A percentile compares a stretch with the other conserved stretches of the same genome.
Conservation (phyloP, 2,888 invertebrate genomes). For the Rhingia rostrata region DNA sequence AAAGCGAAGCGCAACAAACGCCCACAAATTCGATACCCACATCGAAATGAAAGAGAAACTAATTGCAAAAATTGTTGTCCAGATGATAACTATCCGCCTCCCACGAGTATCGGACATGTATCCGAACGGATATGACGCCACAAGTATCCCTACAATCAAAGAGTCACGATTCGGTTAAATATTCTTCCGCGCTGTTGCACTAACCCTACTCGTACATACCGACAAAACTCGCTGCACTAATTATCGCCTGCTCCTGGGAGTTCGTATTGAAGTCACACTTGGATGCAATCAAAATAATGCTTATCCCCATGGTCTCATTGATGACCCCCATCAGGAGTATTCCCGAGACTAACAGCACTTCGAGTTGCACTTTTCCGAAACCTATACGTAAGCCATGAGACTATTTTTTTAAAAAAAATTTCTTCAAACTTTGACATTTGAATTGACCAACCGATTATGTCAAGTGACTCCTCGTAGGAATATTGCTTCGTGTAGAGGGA, state of each 20-base stretch:
- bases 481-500: slow-evolving; percentile 10
- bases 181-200: not conserved
- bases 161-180: not conserved
- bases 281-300: slow-evolving; percentile 88
- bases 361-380: slow-evolving; percentile 86
- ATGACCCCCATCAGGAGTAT: slow-evolving; percentile 87
- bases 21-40: slow-evolving; percentile 83
- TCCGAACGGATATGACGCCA: slow-evolving; percentile 86
- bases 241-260: slow-evolving; percentile 85
- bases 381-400: slow-evolving; percentile 81
- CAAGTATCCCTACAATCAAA: slow-evolving; percentile 83
- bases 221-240: slow-evolving; percentile 87
- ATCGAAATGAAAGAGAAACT: slow-evolving; percentile 84
- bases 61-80: slow-evolving; percentile 83
- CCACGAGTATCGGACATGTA: slow-evolving; percentile 85
- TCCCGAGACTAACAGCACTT: slow-evolving; percentile 86
- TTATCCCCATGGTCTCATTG: slow-evolving; percentile 87
- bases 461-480: slow-evolving; percentile 45
- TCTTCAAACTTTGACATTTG: not conserved
- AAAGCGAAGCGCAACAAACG: slow-evolving; percentile 84
- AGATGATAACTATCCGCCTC: slow-evolving; percentile 83
- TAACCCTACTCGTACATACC: slow-evolving; percentile 82
- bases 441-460: slow-evolving; percentile 54
- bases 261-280: slow-evolving; percentile 87
- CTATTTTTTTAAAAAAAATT: not conserved